Base-by-base conservation (phyloP, 2,888 invertebrate species). In the Parnassius mnemosyne region DNA sequence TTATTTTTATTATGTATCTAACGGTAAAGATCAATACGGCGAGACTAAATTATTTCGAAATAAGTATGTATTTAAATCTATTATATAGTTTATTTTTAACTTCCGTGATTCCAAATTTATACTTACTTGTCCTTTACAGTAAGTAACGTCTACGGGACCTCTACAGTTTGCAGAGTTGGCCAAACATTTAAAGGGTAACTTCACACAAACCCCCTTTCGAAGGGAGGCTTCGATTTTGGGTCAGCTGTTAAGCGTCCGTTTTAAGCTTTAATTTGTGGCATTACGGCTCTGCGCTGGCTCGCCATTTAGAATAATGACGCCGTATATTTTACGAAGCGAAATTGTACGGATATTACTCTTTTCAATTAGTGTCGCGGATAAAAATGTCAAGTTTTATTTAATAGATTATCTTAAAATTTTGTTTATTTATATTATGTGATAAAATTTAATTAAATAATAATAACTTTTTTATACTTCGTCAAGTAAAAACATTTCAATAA, bases 231-330 rank as follows among this genome's bases (percentile, higher is more conserved):
- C 87, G 88, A 88, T 89, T 88, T 86, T 90, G 90, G 89, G 90
- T 90, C 89, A 90, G 89, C 88, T 89, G 90, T 89, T 90, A 90
- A 90, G 85, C 89, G 86, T 79, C 85, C 89, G 87, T 84, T 90
- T 90, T 90, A 90, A 90, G 90, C 90, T 90, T 90, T 90, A 90
- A 90, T 90, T 90, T 90, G 90, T 90, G 90, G 90, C 83, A 88
- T 89, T 88, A 89, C 80, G 77, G 73, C 74, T 84, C 79, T 80
- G 79, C 84, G 80, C 81, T 79, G 78, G 76, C 80, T 81, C 80
- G 79, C 84, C 85, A 81, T 90, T 89, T 87, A 84, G 83, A 88
- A 86, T 89, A 90, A 90, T 85, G 87, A 83, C 81, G 80, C 78
- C 76, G 81, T 84, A 84, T 75, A 81, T 79, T 84, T 80, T 74